These are phyloP conservation scores for Gymnorhina tibicen DNA, from an alignment of 2,113 vertebrate genomes.

Conservation along the genomic window DNA sequence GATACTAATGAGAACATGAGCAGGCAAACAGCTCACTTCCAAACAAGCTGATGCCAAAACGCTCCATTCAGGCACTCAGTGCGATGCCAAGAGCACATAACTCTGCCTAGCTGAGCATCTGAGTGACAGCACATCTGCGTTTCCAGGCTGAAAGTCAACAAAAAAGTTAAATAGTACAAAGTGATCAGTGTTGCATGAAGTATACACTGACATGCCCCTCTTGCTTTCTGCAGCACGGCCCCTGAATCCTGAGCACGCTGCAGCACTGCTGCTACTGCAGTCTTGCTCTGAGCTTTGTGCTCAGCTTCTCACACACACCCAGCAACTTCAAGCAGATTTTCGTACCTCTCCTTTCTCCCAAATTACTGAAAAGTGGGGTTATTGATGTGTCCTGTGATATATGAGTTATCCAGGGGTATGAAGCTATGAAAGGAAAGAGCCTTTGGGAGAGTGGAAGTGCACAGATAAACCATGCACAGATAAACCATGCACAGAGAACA, in stretches of 20 bases:
- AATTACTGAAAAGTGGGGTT: neutral
- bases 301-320: neutral
- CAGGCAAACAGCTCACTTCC: slow-evolving; percentile 1
- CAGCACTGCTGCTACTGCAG: neutral
- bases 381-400: neutral
- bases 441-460: neutral
- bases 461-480: neutral
- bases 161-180: neutral
- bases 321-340: neutral
- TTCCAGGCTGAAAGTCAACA: neutral
- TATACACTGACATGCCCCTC: neutral
- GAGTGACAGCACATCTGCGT: neutral
- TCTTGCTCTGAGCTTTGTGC: neutral
- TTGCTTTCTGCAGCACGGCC: neutral
- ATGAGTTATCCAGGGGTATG: neutral
- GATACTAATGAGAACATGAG: slow-evolving; percentile 25
- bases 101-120: slow-evolving; percentile 1
- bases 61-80: neutral
- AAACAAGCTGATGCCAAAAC: neutral
- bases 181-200: neutral
- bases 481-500: neutral
- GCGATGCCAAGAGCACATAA: neutral
- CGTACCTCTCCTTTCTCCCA: neutral
- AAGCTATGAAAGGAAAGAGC: neutral
- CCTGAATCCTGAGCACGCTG: fast-evolving